Conservation (phyloP, 1,140 invertebrate genomes). For the Chironomus striatipennis region DNA sequence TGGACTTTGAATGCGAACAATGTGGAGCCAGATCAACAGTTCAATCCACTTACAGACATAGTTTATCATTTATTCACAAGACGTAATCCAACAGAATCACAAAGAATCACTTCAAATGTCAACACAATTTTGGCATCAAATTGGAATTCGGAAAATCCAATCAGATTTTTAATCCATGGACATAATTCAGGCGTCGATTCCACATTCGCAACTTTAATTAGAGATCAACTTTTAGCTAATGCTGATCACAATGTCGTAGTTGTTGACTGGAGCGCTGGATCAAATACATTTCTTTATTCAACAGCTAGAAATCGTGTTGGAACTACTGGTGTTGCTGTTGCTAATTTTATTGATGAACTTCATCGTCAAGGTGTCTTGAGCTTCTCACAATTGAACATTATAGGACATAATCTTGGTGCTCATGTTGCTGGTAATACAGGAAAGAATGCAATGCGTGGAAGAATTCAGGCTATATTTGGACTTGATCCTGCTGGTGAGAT, state of each 20-base stretch:
- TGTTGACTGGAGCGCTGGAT: constrained; percentile 53
- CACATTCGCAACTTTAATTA: too few relatives aligned
- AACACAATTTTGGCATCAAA: background rate
- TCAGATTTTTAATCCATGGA: too few relatives aligned
- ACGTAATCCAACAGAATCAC: background rate
- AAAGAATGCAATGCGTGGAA: background rate
- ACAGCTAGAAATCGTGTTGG: constrained; percentile 38
- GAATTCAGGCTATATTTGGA: constrained; percentile 28
- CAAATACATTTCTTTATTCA: constrained; percentile 42
- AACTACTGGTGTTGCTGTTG: constrained; percentile 35
- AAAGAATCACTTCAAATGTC: background rate
- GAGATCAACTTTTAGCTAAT: too few relatives aligned
- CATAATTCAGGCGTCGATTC: too few relatives aligned
- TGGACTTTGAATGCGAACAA: too few relatives aligned
- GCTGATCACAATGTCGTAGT: constrained; percentile 35
- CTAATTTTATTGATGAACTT: constrained; percentile 38
- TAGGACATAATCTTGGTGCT: background rate
- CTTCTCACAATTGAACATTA: background rate
- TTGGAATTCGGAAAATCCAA: background rate
- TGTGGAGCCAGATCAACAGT: background rate
- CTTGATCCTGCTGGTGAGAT: constrained; percentile 35
- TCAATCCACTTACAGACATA: background rate
- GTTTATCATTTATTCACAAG: background rate
- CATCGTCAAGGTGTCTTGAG: constrained; percentile 32
- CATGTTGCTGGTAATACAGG: constrained; percentile 20